Conservation (phyloP, 2,113 vertebrate species). For the Caretta caretta region DNA sequence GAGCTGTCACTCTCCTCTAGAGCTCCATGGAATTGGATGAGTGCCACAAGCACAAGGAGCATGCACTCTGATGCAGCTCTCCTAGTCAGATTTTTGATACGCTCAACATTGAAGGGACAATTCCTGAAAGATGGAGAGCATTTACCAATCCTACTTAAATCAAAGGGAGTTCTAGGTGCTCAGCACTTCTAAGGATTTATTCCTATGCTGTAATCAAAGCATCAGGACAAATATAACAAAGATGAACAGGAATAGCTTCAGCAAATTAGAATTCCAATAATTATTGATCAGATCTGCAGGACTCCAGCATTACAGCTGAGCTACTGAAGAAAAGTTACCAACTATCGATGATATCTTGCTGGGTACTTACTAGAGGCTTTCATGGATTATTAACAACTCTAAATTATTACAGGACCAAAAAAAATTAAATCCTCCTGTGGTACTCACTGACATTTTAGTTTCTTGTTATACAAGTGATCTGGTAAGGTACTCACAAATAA, state of each 20-base stretch:
- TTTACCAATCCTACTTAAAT: too few relatives aligned
- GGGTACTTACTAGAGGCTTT: neutral
- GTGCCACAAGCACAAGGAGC: neutral
- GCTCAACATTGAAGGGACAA: too few relatives aligned
- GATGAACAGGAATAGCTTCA: neutral
- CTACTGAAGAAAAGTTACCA: neutral
- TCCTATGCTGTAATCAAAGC: too few relatives aligned
- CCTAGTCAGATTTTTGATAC: too few relatives aligned
- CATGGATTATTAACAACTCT: neutral
- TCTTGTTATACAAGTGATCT: neutral
- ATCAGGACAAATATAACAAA: neutral
- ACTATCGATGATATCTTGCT: neutral
- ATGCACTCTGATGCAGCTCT: accelerated
- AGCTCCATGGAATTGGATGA: too few relatives aligned
- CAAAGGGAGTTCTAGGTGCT: too few relatives aligned
- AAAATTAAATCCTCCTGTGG: neutral
- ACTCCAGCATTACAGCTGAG: neutral
- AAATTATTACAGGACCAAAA: neutral
- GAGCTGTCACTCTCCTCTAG: too few relatives aligned
- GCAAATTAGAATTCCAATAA: neutral
- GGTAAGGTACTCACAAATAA: neutral
- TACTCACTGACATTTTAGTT: neutral
- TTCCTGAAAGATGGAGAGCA: too few relatives aligned
- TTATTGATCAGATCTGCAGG: neutral
- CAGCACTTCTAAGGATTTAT: too few relatives aligned